phyloP scores from a whole-genome alignment of 1,140 invertebrate genomes.

The Trichonephila clavata region DNA sequence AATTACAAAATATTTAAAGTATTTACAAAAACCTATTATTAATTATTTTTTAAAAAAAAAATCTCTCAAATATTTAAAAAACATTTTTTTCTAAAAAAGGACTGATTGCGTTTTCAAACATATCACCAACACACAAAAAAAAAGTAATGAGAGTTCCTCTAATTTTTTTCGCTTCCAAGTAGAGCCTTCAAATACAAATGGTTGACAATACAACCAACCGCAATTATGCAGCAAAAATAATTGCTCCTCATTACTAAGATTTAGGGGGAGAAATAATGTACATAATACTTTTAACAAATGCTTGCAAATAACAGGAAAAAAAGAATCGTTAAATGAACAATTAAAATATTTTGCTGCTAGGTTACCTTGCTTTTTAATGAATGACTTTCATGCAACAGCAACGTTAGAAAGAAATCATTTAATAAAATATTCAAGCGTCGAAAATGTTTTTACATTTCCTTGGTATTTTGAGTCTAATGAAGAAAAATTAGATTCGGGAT shows the following conservation, averaged over 20 bases:
- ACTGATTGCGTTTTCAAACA: background rate
- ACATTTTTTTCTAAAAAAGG: too few relatives aligned
- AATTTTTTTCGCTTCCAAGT: background rate
- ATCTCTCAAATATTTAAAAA: background rate
- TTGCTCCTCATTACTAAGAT: background rate
- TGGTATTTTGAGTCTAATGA: background rate
- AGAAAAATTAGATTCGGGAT: background rate
- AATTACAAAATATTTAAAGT: too few relatives aligned
- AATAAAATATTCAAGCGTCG: constrained; percentile 7
- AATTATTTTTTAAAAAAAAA: background rate
- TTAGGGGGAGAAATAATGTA: background rate
- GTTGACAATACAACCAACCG: constrained; percentile 23
- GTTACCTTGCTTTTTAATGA: background rate
- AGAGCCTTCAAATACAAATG: background rate
- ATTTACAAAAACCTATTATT: too few relatives aligned
- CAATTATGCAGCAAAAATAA: constrained; percentile 34
- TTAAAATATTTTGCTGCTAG: constrained; percentile 3
- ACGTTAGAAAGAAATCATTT: constrained; percentile 10
- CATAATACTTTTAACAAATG: constrained; percentile 44
- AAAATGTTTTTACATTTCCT: background rate
- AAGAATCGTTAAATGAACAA: constrained; percentile 11
- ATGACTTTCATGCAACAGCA: background rate
- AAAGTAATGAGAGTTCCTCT: background rate
- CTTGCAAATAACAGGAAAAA: constrained; percentile 6
- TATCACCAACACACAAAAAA: background rate